A percentile compares a stretch with the other conserved stretches of the same genome.
Evolutionary conservation across 2,113 vertebrate species (phyloP).

Genomic region (Ardeotis arabs): DNA sequence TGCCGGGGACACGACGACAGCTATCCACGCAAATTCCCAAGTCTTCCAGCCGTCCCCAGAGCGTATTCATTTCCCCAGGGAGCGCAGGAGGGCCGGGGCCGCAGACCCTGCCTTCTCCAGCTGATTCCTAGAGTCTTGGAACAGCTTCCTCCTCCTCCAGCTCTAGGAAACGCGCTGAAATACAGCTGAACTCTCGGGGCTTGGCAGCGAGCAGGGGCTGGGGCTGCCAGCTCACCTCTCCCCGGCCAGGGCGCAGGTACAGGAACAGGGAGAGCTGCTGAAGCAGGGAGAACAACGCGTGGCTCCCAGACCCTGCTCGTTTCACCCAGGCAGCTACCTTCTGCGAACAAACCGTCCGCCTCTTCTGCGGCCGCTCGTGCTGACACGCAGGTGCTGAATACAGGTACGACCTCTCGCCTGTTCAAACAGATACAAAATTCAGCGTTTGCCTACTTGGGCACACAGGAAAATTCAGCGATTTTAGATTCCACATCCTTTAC

Average conservation of each 20-base stretch:
- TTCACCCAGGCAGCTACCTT: neutral
- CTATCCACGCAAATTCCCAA: neutral
- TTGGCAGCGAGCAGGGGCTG: neutral
- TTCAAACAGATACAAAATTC: neutral
- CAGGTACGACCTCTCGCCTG: neutral
- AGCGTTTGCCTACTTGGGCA: no score
- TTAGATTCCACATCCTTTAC: neutral
- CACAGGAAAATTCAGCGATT: rapidly evolving
- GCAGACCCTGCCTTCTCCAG: neutral
- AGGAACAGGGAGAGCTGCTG: neutral
- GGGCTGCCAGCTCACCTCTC: neutral
- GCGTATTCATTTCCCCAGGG: rapidly evolving
- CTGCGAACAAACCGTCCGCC: neutral
- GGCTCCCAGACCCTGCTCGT: neutral
- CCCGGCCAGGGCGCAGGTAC: neutral
- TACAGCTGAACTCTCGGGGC: neutral
- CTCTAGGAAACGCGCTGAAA: neutral
- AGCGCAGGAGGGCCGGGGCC: rapidly evolving
- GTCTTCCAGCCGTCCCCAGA: neutral
- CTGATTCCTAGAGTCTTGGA: neutral
- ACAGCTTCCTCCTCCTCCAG: neutral
- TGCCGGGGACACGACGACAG: rapidly evolving
- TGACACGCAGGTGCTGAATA: neutral
- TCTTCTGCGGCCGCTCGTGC: neutral
- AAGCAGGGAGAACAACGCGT: neutral